These are phyloP conservation scores for Drosophila biarmipes DNA, from an alignment of 1,140 invertebrate species.

Conservation along the genomic window DNA sequence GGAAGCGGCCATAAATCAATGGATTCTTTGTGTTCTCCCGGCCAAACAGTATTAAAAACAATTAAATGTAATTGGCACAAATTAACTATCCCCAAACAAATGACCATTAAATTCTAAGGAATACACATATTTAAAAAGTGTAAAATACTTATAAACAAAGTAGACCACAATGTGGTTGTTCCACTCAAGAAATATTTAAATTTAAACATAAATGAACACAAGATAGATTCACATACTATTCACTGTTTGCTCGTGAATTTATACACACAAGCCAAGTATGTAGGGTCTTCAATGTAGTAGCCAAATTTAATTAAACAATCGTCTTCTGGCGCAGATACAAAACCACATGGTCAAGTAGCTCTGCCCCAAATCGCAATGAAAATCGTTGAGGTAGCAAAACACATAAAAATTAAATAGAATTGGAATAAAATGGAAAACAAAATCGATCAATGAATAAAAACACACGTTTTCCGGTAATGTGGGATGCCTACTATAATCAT, in stretches of 20 bases:
- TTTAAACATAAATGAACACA: constrained; percentile 12
- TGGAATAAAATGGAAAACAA: constrained; percentile 2
- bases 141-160: not conserved
- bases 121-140: not conserved
- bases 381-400: constrained; percentile 4
- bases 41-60: not conserved
- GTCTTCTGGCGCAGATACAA: constrained; percentile 3
- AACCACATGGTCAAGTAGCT: constrained; percentile 14
- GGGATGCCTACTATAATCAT: not conserved
- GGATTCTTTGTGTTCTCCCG: not conserved
- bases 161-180: not conserved
- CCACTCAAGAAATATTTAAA: constrained; percentile 8
- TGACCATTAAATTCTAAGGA: not conserved
- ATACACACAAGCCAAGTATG: not conserved
- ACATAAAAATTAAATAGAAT: constrained; percentile 16
- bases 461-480: constrained; percentile 1
- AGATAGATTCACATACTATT: constrained; percentile 14
- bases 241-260: constrained; percentile 12
- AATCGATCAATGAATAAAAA: constrained; percentile 1
- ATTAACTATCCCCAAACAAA: not conserved
- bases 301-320: constrained; percentile 45
- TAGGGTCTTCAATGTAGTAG: constrained; percentile 2
- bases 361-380: not conserved
- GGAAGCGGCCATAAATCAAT: constrained; percentile 1
- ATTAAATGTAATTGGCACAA: constrained; percentile 1